Conservation (phyloP, 1,140 invertebrate genomes). For the Odontomachus brunneus region DNA sequence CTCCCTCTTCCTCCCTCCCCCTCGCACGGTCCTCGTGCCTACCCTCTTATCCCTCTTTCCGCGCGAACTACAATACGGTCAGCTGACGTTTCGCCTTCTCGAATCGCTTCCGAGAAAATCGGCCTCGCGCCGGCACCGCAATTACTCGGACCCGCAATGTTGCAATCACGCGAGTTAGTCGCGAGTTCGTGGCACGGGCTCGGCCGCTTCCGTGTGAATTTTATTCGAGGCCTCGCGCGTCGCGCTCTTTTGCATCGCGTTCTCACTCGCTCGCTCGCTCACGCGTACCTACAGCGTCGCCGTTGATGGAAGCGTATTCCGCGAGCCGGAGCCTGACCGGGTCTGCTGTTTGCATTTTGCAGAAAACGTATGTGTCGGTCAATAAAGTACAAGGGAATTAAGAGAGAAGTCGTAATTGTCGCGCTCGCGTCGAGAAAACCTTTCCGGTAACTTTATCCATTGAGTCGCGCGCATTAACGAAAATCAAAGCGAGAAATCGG, state of each 20-base stretch:
- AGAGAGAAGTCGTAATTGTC: too few relatives aligned
- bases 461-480: background rate
- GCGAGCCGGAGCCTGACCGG: too few relatives aligned
- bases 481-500: background rate
- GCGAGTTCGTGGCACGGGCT: constrained; percentile 57
- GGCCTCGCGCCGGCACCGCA: constrained; percentile 61
- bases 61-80: constrained; percentile 58
- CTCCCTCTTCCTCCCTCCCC: background rate
- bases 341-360: too few relatives aligned
- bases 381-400: too few relatives aligned
- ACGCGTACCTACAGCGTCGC: too few relatives aligned
- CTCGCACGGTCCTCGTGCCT: constrained; percentile 40
- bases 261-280: background rate
- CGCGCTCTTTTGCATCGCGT: constrained; percentile 30
- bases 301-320: too few relatives aligned
- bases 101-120: constrained; percentile 72
- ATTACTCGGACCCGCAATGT: constrained; percentile 66
- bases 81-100: constrained; percentile 69
- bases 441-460: background rate
- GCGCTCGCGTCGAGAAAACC: too few relatives aligned
- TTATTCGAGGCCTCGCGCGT: constrained; percentile 43
- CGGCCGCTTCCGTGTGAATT: constrained; percentile 64
- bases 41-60: constrained; percentile 62
- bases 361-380: too few relatives aligned
- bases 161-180: constrained; percentile 69